A percentile compares a stretch with the other conserved stretches of the same genome.
These are phyloP conservation scores for Alethe diademata DNA, from an alignment of 2,113 vertebrate species.

Conservation along the genomic window DNA sequence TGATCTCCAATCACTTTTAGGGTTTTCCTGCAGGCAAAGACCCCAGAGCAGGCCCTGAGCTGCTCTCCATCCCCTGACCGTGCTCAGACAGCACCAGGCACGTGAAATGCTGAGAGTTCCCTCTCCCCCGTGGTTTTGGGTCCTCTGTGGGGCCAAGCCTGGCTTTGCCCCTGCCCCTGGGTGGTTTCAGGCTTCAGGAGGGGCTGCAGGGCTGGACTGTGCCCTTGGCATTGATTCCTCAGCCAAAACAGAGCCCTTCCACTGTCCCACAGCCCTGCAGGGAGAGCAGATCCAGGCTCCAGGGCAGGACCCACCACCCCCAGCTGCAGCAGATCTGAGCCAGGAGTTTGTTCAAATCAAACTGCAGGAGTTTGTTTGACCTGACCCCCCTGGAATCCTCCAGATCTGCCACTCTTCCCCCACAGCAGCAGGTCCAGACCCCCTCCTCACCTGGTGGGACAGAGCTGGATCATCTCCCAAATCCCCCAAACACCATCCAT, in stretches of 20 bases:
- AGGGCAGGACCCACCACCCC: neutral
- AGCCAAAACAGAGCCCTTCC: rapidly evolving
- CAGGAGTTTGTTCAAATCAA: neutral
- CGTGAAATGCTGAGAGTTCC: rapidly evolving
- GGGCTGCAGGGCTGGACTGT: neutral
- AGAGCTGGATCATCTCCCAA: neutral
- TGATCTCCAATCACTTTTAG: constrained; percentile 2
- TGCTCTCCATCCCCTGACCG: neutral
- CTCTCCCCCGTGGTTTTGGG: rapidly evolving
- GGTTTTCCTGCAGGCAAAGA: neutral
- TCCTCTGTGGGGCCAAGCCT: neutral
- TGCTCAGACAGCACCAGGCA: rapidly evolving
- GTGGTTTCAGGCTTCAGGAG: neutral
- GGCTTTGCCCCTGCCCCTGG: neutral
- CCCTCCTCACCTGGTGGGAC: neutral
- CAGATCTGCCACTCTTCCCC: neutral
- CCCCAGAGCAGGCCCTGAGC: neutral
- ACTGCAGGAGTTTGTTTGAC: neutral
- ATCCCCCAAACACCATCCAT: rapidly evolving
- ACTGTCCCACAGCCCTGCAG: rapidly evolving
- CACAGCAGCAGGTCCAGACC: neutral
- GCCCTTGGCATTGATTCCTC: neutral
- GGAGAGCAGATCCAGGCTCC: neutral
- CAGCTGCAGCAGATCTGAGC: neutral
- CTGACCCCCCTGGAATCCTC: neutral